Base-by-base conservation (phyloP, 2,113 vertebrate species). In the Platysternon megacephalum region DNA sequence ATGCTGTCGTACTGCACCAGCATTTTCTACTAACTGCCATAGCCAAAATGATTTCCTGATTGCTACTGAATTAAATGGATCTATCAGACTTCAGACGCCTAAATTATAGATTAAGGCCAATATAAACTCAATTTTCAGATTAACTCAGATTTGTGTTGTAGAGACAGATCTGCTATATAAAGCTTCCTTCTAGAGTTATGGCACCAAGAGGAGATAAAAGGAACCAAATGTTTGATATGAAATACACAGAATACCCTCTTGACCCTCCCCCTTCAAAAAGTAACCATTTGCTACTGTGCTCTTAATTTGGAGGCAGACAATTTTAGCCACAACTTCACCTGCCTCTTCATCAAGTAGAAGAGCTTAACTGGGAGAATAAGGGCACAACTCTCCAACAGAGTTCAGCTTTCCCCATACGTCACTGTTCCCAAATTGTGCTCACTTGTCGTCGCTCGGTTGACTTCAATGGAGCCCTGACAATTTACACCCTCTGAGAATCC, bases 331-430 rank as follows among this genome's bases (percentile, higher is more conserved):
- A 78, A 26, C 72, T n/a, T 21, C 5, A 24, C 16, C 14, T 88
- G 74, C 81, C 89, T 52, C 49, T 88, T 85, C 35, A 32, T 91
- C 80, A 78, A 89, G 82, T 72, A 85, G 61, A 72, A 91, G 32
- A 82, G n/a, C 85, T 95, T 95, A 95, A 94, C 87, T 92, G 55
- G 91, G 21, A 52, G 93, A 87, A 72, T 12, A 22, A 89, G 96
- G 93, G 58, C 93, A 93, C 26, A 28, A 84, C 86, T 94, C 46
- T 93, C 79, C 0, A 0, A 68, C 28, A 87, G 28, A 35, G 48
- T 94, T 94, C 85, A 52, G 39, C 55, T 84, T 93, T 86, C 35
- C 42, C 51, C 78, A 12, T 58, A 49, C 21, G 84, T 48, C 76
- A 93, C 53, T 82, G 90, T 79, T 90, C 65, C 82, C 76, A 51